Percentiles rank a stretch among this genome's conserved stretches.
Evolutionary conservation across 2,888 invertebrate genomes (phyloP).

Genomic region (Sacculina carcini): DNA sequence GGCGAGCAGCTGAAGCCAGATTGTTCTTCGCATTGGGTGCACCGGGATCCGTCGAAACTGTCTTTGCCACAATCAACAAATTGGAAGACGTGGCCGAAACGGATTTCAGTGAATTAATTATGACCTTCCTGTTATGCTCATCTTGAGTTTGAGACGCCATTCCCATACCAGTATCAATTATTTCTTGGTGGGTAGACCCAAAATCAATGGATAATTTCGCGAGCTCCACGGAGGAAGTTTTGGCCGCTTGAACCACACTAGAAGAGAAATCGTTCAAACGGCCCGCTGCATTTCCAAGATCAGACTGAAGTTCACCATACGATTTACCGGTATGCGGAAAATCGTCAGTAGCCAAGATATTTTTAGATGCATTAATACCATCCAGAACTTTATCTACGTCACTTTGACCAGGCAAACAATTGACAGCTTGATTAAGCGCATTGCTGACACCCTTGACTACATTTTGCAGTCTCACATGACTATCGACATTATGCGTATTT

Average conservation of each 20-base stretch:
- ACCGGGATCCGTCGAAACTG: slow-evolving; percentile 61
- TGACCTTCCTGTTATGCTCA: slow-evolving; percentile 42
- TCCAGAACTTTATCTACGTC: slow-evolving; percentile 74
- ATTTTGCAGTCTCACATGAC: slow-evolving; percentile 33
- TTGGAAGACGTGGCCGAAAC: slow-evolving; percentile 67
- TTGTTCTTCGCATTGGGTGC: slow-evolving; percentile 76
- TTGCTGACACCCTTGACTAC: slow-evolving; percentile 44
- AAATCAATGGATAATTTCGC: slow-evolving; percentile 50
- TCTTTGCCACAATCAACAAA: slow-evolving; percentile 59
- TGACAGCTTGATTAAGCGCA: slow-evolving; percentile 41
- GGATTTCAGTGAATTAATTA: slow-evolving; percentile 60
- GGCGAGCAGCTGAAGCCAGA: slow-evolving; percentile 52
- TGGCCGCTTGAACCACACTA: slow-evolving; percentile 49
- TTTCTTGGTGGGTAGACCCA: slow-evolving; percentile 43
- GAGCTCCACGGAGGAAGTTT: slow-evolving; percentile 33
- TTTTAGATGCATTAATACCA: slow-evolving; percentile 40
- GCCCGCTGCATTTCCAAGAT: slow-evolving; percentile 57
- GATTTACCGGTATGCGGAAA: slow-evolving; percentile 45
- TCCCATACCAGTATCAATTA: slow-evolving; percentile 52
- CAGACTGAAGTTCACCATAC: slow-evolving; percentile 55
- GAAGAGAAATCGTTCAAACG: slow-evolving; percentile 57
- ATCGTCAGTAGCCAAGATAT: slow-evolving; percentile 33
- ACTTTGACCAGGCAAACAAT: slow-evolving; percentile 69
- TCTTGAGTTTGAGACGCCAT: slow-evolving; percentile 61
- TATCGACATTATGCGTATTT: slow-evolving; percentile 33